A percentile compares a stretch with the other conserved stretches of the same genome.
Conservation (phyloP, 1,140 invertebrate species). For the Argopecten irradians region DNA sequence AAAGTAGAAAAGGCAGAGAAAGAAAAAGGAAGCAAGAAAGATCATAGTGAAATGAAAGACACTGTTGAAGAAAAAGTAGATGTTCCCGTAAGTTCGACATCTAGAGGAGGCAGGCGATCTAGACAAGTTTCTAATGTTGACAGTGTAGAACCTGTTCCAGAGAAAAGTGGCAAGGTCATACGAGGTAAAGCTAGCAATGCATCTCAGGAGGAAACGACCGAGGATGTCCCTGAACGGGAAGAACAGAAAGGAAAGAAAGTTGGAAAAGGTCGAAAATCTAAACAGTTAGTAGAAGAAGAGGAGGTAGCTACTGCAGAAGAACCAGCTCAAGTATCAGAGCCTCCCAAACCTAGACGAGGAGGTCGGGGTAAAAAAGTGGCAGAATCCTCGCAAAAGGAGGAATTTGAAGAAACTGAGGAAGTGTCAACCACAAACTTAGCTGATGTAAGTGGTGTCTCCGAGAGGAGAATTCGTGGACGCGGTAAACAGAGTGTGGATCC, state of each 20-base stretch:
- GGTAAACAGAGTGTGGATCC: neutral
- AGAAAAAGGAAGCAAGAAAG: neutral
- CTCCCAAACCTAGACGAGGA: neutral
- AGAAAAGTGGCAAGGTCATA: neutral
- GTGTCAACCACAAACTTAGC: neutral
- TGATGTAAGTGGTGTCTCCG: neutral
- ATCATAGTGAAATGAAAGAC: conserved; percentile 32
- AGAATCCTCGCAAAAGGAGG: neutral
- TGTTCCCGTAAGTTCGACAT: neutral
- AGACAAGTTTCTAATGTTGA: neutral
- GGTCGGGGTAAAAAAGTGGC: neutral
- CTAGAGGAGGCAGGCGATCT: neutral
- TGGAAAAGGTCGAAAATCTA: neutral
- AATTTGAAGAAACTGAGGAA: neutral
- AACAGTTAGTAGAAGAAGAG: neutral
- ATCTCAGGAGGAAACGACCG: neutral
- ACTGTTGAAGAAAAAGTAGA: neutral
- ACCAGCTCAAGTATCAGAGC: neutral
- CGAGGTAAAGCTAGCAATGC: neutral
- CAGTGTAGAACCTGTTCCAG: neutral
- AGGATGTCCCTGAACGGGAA: neutral
- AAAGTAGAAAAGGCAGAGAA: neutral
- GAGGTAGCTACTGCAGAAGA: neutral
- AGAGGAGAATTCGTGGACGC: neutral
- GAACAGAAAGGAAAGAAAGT: conserved; percentile 29